Conservation (phyloP, 2,113 vertebrate genomes). For the Melanotaenia duboulayi region DNA sequence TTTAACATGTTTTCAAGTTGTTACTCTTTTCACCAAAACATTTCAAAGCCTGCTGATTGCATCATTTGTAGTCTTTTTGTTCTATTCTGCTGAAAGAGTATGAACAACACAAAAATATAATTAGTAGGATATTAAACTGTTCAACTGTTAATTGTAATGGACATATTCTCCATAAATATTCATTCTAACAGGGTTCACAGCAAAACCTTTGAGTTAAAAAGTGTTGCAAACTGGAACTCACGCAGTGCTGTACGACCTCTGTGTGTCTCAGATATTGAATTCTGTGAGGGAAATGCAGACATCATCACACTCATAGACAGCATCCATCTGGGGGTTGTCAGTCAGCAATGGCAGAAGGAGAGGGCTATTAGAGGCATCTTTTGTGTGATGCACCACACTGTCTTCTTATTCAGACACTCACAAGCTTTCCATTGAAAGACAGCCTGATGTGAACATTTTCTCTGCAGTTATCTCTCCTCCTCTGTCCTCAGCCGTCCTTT, state of each 20-base stretch:
- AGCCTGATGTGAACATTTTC: constrained; percentile 7
- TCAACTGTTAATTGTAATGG: neutral
- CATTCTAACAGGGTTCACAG: neutral
- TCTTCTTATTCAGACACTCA: neutral
- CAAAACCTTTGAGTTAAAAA: neutral
- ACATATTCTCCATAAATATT: neutral
- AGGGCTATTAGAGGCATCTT: constrained; percentile 1
- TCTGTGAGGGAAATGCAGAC: neutral
- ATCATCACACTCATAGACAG: neutral
- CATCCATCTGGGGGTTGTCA: constrained; percentile 4
- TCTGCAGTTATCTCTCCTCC: constrained; percentile 13
- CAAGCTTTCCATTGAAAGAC: constrained; percentile 1
- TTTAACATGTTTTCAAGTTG: neutral
- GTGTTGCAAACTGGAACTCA: neutral
- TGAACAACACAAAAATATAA: neutral
- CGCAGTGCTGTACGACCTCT: neutral
- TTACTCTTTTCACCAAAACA: neutral
- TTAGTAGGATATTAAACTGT: neutral
- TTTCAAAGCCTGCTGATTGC: neutral
- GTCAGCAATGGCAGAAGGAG: neutral
- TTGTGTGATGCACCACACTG: neutral
- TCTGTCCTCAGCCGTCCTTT: constrained; percentile 14
- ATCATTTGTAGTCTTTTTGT: neutral
- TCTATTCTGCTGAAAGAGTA: neutral
- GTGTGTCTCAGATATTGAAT: neutral